Evolutionary conservation across 2,113 vertebrate genomes (phyloP).

Genomic region (Poeciliopsis prolifica): DNA sequence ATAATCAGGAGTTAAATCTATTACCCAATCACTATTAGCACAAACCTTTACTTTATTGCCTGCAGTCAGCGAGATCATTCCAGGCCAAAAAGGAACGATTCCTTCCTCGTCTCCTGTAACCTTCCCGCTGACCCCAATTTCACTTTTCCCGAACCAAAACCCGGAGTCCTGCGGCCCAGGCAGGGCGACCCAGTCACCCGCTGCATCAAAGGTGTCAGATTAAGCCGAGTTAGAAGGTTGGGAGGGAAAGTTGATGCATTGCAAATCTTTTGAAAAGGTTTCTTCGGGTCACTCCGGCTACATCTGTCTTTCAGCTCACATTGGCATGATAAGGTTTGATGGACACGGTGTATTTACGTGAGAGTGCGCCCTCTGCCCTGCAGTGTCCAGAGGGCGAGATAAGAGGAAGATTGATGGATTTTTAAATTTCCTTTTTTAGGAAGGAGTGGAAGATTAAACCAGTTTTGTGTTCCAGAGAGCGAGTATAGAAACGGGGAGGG

Average conservation of each 20-base stretch:
- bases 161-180: constrained; percentile 18
- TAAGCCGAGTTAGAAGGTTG: constrained; percentile 59
- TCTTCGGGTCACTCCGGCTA: constrained; percentile 40
- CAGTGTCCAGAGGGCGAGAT: constrained; percentile 15
- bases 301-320: constrained; percentile 60
- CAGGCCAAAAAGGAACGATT: constrained; percentile 40
- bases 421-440: constrained; percentile 23
- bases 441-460: constrained; percentile 44
- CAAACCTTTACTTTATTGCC: background rate
- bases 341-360: background rate
- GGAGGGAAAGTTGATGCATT: constrained; percentile 47
- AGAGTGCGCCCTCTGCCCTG: constrained; percentile 2
- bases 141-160: constrained; percentile 14
- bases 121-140: constrained; percentile 34
- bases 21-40: background rate
- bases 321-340: constrained; percentile 38
- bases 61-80: constrained; percentile 14
- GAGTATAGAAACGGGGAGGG: background rate
- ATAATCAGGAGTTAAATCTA: background rate
- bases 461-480: constrained; percentile 9
- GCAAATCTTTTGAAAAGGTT: constrained; percentile 54
- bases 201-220: constrained; percentile 24
- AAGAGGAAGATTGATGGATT: constrained; percentile 25
- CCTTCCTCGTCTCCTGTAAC: background rate
- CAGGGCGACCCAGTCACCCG: constrained; percentile 21